Conservation (phyloP, 2,797 vertebrate species). For the Pygocentrus nattereri region DNA sequence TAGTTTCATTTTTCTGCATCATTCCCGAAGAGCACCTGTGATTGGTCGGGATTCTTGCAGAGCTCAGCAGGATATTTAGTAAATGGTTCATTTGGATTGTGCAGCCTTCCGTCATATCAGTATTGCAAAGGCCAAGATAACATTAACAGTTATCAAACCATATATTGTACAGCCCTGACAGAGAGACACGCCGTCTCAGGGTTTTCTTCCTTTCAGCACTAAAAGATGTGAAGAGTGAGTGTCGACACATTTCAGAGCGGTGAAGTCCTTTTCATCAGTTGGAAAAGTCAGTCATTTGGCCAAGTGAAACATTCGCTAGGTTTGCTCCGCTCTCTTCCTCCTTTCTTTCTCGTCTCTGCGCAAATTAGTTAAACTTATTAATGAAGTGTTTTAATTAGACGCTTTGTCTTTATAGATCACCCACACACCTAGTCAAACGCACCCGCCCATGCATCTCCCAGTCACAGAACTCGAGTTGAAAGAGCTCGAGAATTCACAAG, state of each 20-base stretch:
- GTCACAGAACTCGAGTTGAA: slow-evolving; percentile 10
- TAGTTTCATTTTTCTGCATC: too few relatives aligned
- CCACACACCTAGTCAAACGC: background rate
- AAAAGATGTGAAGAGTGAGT: slow-evolving; percentile 12
- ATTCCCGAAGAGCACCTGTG: too few relatives aligned
- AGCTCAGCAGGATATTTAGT: background rate
- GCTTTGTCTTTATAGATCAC: slow-evolving; percentile 7
- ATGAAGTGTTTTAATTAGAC: slow-evolving; percentile 52
- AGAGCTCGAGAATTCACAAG: slow-evolving; percentile 15
- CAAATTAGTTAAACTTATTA: slow-evolving; percentile 56
- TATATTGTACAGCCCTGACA: background rate
- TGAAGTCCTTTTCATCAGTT: slow-evolving; percentile 5
- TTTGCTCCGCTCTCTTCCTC: too few relatives aligned
- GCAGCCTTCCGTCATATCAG: background rate
- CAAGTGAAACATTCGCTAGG: slow-evolving; percentile 17
- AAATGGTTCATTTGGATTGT: background rate
- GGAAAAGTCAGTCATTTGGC: slow-evolving; percentile 38
- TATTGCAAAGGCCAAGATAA: background rate
- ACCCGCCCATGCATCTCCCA: slow-evolving; percentile 32
- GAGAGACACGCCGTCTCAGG: background rate
- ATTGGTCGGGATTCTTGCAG: too few relatives aligned
- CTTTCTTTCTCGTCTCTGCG: slow-evolving; percentile 7
- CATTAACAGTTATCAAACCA: background rate
- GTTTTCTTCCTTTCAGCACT: slow-evolving; percentile 14
- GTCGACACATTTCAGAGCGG: slow-evolving; percentile 11